These are phyloP conservation scores for Gila orcuttii DNA, from an alignment of 2,113 vertebrate genomes.

Conservation along the genomic window DNA sequence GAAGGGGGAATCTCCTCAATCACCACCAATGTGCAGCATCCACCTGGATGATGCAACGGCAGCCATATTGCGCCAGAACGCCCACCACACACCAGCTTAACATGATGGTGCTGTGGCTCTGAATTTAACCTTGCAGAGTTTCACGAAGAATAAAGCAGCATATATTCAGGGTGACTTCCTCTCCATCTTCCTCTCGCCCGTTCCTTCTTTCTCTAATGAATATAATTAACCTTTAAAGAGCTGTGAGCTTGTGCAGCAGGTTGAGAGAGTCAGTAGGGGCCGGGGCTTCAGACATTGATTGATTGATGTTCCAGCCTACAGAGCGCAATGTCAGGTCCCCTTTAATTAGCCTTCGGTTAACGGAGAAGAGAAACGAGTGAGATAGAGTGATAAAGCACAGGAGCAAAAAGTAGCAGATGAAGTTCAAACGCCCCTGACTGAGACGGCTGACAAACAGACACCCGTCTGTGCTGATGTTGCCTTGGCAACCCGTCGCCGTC, in stretches of 20 bases:
- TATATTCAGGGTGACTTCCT: constrained; percentile 39
- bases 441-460: constrained; percentile 47
- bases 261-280: constrained; percentile 31
- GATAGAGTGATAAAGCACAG: background rate
- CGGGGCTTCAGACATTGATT: constrained; percentile 53
- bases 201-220: constrained; percentile 55
- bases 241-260: constrained; percentile 41
- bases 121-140: constrained; percentile 40
- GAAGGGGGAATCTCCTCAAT: too few species aligned
- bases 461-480: constrained; percentile 15
- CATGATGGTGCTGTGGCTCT: constrained; percentile 20
- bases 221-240: constrained; percentile 62
- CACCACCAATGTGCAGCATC: too few species aligned
- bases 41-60: too few species aligned
- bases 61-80: too few species aligned
- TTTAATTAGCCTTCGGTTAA: constrained; percentile 56
- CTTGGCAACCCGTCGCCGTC: constrained; percentile 31
- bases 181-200: constrained; percentile 10
- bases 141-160: background rate
- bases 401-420: constrained; percentile 23
- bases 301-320: constrained; percentile 47
- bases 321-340: constrained; percentile 50
- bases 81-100: too few species aligned
- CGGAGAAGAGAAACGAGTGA: background rate
- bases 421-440: constrained; percentile 28